A percentile compares a stretch with the other conserved stretches of the same genome.
Evolutionary conservation across 2,888 invertebrate genomes (phyloP).

Genomic region (Tubulanus polymorphus): DNA sequence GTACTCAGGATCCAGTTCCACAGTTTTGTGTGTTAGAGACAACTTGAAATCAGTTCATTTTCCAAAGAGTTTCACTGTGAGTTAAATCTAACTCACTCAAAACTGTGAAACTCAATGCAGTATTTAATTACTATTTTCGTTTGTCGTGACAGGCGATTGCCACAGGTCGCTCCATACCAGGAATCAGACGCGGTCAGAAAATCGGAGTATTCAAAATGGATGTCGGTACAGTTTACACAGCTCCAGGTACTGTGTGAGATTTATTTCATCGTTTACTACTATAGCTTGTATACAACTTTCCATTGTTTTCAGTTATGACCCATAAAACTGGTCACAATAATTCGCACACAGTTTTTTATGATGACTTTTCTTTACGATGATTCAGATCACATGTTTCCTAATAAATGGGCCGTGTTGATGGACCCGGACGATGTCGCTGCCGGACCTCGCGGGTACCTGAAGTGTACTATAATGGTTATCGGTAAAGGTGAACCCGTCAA

Average conservation of each 20-base stretch:
- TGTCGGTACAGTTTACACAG: conserved; percentile 65
- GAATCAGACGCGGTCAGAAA: neutral
- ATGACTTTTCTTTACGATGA: neutral
- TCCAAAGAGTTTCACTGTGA: too few relatives aligned
- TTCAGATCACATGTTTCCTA: conserved; percentile 80
- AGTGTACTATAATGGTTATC: conserved; percentile 82
- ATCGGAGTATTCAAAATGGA: conserved; percentile 55
- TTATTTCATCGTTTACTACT: neutral
- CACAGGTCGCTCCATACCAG: neutral
- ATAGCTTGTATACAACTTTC: neutral
- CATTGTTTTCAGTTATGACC: neutral
- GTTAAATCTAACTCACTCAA: too few relatives aligned
- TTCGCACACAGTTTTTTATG: neutral
- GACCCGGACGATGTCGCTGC: conserved; percentile 79
- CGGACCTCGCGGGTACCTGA: conserved; percentile 80
- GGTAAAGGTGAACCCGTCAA: conserved; percentile 82
- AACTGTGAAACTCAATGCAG: too few relatives aligned
- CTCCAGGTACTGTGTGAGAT: conserved; percentile 57
- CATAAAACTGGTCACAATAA: neutral
- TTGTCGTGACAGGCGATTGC: neutral
- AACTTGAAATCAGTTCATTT: too few relatives aligned
- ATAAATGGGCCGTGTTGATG: conserved; percentile 83
- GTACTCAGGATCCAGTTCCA: too few relatives aligned
- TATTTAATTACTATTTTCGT: too few relatives aligned
- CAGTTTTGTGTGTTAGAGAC: too few relatives aligned